phyloP scores from a whole-genome alignment of 1,140 invertebrate genomes.

The Drosophila navojoa region DNA sequence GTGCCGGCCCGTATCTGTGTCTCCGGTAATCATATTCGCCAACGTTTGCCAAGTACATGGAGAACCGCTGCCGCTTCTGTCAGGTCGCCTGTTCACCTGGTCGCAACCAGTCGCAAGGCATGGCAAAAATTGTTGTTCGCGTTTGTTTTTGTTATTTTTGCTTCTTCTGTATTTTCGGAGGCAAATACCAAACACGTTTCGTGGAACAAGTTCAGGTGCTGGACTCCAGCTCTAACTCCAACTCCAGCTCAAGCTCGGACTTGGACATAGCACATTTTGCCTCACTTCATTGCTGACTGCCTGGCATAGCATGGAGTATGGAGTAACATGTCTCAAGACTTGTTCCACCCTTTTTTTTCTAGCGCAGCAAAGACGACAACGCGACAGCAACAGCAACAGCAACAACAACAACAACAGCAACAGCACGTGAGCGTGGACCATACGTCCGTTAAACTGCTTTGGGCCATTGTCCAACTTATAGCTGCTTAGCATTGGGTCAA shows the following conservation, averaged over 20 bases:
- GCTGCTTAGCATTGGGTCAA: constrained; percentile 80
- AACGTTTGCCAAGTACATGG: constrained; percentile 53
- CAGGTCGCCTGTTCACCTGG: constrained; percentile 52
- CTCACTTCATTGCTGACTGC: constrained; percentile 31
- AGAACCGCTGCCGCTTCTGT: constrained; percentile 32
- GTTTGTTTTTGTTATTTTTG: constrained; percentile 20
- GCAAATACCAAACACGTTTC: constrained; percentile 74
- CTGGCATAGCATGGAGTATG: constrained; percentile 57
- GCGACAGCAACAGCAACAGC: constrained; percentile 24
- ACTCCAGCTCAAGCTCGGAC: constrained; percentile 15
- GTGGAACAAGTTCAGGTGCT: constrained; percentile 76
- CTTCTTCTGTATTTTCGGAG: constrained; percentile 51
- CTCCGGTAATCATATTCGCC: constrained; percentile 53
- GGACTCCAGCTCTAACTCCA: constrained; percentile 17
- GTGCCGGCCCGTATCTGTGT: constrained; percentile 29
- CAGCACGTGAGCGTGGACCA: constrained; percentile 34
- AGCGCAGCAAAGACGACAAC: constrained; percentile 29
- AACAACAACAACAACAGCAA: constrained; percentile 30
- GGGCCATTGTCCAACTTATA: constrained; percentile 77
- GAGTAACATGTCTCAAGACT: constrained; percentile 76
- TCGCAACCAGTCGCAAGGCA: constrained; percentile 58
- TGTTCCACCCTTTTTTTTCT: constrained; percentile 73
- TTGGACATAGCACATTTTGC: constrained; percentile 36
- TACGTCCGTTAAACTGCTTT: constrained; percentile 75
- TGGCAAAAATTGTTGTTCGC: constrained; percentile 31